Conservation (phyloP, 2,888 invertebrate genomes). For the Eurytoma adleriae region DNA sequence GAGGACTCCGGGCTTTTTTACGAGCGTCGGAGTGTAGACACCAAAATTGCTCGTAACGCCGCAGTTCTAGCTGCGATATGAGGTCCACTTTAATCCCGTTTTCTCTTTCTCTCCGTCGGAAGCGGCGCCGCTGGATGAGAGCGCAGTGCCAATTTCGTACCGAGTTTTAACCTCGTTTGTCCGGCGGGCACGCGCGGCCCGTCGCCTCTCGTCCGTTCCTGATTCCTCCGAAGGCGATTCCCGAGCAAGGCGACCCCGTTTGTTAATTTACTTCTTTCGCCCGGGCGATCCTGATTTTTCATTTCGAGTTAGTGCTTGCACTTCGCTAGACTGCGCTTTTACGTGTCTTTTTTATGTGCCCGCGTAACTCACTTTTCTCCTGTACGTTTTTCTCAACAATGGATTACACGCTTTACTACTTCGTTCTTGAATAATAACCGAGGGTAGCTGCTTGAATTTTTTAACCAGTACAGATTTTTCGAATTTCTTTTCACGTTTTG, state of each 20-base stretch:
- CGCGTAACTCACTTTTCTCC: too few species aligned
- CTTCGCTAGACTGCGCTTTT: too few species aligned
- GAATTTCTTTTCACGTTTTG: too few species aligned
- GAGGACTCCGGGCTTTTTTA: constrained; percentile 11
- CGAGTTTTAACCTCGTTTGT: constrained; percentile 35
- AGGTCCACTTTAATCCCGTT: constrained; percentile 47
- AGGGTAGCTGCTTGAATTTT: too few species aligned
- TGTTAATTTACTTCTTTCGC: neutral
- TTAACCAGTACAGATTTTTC: too few species aligned
- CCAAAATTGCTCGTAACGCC: constrained; percentile 50
- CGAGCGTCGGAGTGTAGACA: constrained; percentile 31
- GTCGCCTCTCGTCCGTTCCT: neutral
- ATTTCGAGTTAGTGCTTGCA: too few species aligned
- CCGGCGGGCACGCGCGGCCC: neutral
- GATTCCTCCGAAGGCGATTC: constrained; percentile 4
- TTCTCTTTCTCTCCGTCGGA: neutral
- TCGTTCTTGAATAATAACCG: neutral
- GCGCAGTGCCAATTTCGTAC: constrained; percentile 31
- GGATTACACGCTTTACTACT: neutral
- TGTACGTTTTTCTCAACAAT: neutral
- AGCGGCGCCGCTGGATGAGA: constrained; percentile 14
- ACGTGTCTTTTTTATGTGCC: too few species aligned
- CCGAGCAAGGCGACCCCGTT: constrained; percentile 2
- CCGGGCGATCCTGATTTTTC: neutral
- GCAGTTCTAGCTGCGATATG: constrained; percentile 3